These are phyloP conservation scores for Lepidurus couesii DNA, from an alignment of 1,140 invertebrate genomes.

Conservation along the genomic window DNA sequence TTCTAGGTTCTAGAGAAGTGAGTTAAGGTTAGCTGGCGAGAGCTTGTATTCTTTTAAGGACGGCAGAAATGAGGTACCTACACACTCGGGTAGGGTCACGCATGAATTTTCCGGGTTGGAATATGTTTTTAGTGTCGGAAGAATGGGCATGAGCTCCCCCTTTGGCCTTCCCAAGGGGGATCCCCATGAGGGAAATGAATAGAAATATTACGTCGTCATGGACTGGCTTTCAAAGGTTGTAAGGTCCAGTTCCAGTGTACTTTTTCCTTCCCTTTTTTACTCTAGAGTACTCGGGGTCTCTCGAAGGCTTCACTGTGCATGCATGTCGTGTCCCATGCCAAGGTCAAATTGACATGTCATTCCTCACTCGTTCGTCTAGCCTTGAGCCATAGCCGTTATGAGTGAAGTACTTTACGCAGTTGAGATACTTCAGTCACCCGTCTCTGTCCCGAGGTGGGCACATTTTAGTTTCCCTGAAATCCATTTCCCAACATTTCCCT, in stretches of 20 bases:
- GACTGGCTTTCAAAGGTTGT: not conserved
- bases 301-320: too few species aligned
- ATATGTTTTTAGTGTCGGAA: not conserved
- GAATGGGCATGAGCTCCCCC: not conserved
- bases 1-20: not conserved
- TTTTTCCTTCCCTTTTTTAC: too few species aligned
- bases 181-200: not conserved
- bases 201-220: slow-evolving; percentile 8
- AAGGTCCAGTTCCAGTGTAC: not conserved
- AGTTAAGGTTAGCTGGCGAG: not conserved
- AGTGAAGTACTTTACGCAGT: too few species aligned
- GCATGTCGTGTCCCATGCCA: not conserved
- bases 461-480: not conserved
- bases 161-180: not conserved
- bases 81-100: not conserved
- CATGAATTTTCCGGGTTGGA: not conserved
- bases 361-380: not conserved
- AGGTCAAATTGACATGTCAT: slow-evolving; percentile 10
- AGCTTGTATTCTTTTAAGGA: not conserved
- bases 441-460: too few species aligned
- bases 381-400: not conserved
- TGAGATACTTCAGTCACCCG: too few species aligned
- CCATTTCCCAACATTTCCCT: not conserved
- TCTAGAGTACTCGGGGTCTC: too few species aligned
- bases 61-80: not conserved